A percentile compares a stretch with the other conserved stretches of the same genome.
These are phyloP conservation scores for Alsophila aescularia DNA, from an alignment of 2,888 invertebrate species.

Conservation along the genomic window DNA sequence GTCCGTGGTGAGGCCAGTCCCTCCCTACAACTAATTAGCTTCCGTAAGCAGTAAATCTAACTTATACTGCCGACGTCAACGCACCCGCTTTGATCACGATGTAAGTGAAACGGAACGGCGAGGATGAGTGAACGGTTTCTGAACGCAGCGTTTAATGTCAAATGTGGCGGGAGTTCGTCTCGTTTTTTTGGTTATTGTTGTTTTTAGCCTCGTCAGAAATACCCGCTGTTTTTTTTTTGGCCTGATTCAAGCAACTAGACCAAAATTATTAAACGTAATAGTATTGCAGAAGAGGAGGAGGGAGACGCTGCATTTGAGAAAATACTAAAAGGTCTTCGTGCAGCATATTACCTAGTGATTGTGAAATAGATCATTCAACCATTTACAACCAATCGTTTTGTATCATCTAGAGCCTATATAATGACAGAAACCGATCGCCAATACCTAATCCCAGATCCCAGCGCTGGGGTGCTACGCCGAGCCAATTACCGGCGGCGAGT, in stretches of 20 bases:
- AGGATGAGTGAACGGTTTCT: conserved; percentile 65
- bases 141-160: conserved; percentile 75
- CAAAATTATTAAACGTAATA: too few species aligned
- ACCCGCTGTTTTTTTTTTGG: background rate
- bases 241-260: too few species aligned
- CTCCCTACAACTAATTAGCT: conserved; percentile 75
- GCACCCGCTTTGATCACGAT: conserved; percentile 74
- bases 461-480: conserved; percentile 56
- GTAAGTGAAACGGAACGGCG: conserved; percentile 72
- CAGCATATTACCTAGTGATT: too few species aligned
- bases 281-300: too few species aligned
- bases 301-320: too few species aligned
- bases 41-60: conserved; percentile 80
- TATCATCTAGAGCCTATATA: conserved; percentile 11
- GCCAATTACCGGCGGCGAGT: conserved; percentile 73
- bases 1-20: conserved; percentile 55
- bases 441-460: conserved; percentile 43
- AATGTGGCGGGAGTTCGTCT: conserved; percentile 67
- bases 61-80: conserved; percentile 68
- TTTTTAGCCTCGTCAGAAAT: conserved; percentile 26
- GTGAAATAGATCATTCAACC: background rate
- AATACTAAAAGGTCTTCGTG: too few species aligned
- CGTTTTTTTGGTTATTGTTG: conserved; percentile 42
- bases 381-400: background rate
- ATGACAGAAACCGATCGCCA: conserved; percentile 24